phyloP scores from a whole-genome alignment of 2,888 invertebrate species.

The Erebia palarica region DNA sequence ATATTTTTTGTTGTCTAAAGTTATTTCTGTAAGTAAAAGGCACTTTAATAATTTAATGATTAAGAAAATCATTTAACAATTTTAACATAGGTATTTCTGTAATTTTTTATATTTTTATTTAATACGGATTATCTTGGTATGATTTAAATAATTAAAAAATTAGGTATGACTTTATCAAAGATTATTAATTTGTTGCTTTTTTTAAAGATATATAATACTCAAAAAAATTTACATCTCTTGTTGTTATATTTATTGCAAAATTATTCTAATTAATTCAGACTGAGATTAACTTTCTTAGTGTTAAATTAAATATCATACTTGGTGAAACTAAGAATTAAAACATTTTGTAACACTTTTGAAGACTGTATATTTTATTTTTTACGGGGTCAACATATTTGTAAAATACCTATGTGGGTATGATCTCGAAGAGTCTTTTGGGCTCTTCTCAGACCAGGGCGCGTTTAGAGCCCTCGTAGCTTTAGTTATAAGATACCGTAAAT shows the following conservation, averaged over 20 bases:
- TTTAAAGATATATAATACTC: background rate
- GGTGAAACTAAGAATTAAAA: too few species aligned
- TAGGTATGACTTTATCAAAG: background rate
- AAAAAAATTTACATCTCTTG: background rate
- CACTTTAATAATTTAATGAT: background rate
- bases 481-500: too few species aligned
- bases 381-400: too few species aligned
- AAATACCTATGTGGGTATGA: too few species aligned
- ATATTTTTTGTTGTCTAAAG: background rate
- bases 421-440: too few species aligned
- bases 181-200: background rate
- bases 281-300: background rate
- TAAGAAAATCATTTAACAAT: background rate
- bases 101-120: slow-evolving; percentile 10
- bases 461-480: too few species aligned
- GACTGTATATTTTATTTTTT: too few species aligned
- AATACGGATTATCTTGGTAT: background rate
- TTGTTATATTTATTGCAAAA: background rate
- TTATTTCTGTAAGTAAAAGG: background rate
- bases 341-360: too few species aligned
- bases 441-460: too few species aligned
- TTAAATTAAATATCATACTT: background rate
- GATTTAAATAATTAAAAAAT: slow-evolving; percentile 12
- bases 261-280: slow-evolving; percentile 7
- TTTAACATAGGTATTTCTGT: slow-evolving; percentile 4